Percentiles rank a stretch among this genome's conserved stretches.
These are phyloP conservation scores for Aproaerema taeniolella DNA, from an alignment of 2,888 invertebrate species.

Conservation along the genomic window DNA sequence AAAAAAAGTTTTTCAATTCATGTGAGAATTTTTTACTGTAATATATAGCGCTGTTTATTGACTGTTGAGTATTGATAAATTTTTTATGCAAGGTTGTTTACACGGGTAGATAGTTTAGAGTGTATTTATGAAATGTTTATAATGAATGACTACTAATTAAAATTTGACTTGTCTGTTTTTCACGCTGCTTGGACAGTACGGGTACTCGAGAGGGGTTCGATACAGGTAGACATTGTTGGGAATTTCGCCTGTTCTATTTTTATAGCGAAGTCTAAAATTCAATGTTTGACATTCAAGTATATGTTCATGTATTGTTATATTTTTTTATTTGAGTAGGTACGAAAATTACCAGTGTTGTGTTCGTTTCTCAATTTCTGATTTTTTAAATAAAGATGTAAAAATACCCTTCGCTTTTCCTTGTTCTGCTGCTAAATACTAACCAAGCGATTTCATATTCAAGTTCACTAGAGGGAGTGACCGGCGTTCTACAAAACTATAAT, in stretches of 20 bases:
- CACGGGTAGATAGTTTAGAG: slow-evolving; percentile 47
- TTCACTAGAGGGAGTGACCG: too few species aligned
- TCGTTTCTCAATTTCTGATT: slow-evolving; percentile 54
- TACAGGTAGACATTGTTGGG: slow-evolving; percentile 54
- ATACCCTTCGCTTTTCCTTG: slow-evolving; percentile 52
- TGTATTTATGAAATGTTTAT: slow-evolving; percentile 51
- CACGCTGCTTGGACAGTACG: slow-evolving; percentile 68
- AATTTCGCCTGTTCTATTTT: slow-evolving; percentile 27
- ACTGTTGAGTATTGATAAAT: slow-evolving; percentile 56
- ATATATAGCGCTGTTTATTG: slow-evolving; percentile 51
- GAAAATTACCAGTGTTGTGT: slow-evolving; percentile 56
- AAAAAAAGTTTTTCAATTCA: slow-evolving; percentile 37
- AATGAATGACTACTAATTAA: slow-evolving; percentile 34
- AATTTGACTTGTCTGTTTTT: slow-evolving; percentile 51
- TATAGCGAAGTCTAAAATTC: slow-evolving; percentile 31
- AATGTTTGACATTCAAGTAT: slow-evolving; percentile 34
- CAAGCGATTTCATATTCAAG: too few species aligned
- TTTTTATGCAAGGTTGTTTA: slow-evolving; percentile 51
- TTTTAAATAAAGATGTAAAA: slow-evolving; percentile 55
- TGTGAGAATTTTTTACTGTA: slow-evolving; percentile 38
- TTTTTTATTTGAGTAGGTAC: slow-evolving; percentile 47
- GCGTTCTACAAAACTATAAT: too few species aligned
- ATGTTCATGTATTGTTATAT: slow-evolving; percentile 32
- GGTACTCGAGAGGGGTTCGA: slow-evolving; percentile 64
- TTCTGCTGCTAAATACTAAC: slow-evolving; percentile 34